Base-by-base conservation (phyloP, 2,113 vertebrate species). In the Brachirus orientalis region DNA sequence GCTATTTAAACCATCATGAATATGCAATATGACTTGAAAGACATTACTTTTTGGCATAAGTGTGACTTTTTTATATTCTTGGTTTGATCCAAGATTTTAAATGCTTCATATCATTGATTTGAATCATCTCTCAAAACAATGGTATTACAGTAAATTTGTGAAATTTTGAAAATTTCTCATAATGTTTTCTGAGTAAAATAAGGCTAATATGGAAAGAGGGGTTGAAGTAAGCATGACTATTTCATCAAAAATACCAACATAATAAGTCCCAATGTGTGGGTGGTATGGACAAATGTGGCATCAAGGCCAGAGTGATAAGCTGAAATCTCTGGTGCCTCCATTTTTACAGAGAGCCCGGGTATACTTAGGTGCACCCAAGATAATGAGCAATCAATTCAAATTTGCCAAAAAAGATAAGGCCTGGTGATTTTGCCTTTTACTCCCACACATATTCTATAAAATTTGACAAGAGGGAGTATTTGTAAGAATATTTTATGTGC, bases 181-280 rank as follows among this genome's bases (percentile, higher is more conserved):
- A n/a, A 55, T 45, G 8, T 48, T 67, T 12, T 45, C 19, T 2
- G 17, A 52, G 18, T 47, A 41, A 19, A 76, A 74, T 44, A 14
- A 53, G 58, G 7, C 12, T 45, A 33, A 58, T 64, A 71, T 22
- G 35, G 20, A 20, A 74, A 20, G 28, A 40, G 10, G 7, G 70
- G 63, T 55, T 44, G 10, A 79, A 33, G 63, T 38, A 51, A 60
- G 28, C 47, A 65, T 47, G 38, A 28, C 20, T 41, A 56, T 54
- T 63, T 79, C 59, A 61, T 72, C 41, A 79, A 77, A 52, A 84
- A 79, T 77, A 56, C 69, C 41, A 72, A 53, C 2, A 1, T 82
- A 80, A 1, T 82, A 80, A 63, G 68, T 73, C 79, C 47, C 71
- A 57, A 0, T 22, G 62, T 66, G 69, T 52, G 58, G 58, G 37